A percentile compares a stretch with the other conserved stretches of the same genome.
Evolutionary conservation across 2,113 vertebrate genomes (phyloP).

Genomic region (Eudyptes chrysolophus): DNA sequence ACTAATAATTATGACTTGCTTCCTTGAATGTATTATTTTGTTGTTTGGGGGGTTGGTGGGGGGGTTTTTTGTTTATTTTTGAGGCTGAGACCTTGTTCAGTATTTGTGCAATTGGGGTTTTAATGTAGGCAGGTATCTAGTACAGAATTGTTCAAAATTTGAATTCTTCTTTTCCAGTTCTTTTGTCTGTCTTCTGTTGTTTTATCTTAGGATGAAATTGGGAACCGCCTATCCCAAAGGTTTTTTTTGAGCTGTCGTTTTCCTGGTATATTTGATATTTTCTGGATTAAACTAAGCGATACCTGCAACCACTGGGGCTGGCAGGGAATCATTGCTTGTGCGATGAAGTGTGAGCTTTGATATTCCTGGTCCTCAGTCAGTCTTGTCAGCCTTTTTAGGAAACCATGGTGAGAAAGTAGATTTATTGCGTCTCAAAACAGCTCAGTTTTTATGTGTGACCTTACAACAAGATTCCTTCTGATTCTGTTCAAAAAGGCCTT

Average conservation of each 20-base stretch:
- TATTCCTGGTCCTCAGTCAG: neutral
- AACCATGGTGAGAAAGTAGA: neutral
- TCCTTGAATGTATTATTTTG: neutral
- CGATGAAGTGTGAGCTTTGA: neutral
- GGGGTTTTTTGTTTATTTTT: neutral
- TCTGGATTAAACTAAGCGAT: neutral
- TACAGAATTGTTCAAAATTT: neutral
- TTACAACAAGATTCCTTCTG: neutral
- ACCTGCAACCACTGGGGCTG: neutral
- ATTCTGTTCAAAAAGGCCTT: neutral
- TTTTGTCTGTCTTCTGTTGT: neutral
- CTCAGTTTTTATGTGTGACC: neutral
- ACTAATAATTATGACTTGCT: neutral
- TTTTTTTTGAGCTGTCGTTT: neutral
- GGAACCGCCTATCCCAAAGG: neutral
- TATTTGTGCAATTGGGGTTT: neutral
- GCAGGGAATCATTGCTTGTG: neutral
- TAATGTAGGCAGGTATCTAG: neutral
- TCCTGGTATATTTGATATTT: neutral
- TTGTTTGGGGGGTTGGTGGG: neutral
- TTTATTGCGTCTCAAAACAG: slow-evolving; percentile 1
- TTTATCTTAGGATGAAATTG: neutral
- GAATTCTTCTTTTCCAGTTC: neutral
- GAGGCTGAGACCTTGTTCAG: rapidly evolving
- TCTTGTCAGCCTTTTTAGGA: neutral